Conservation (phyloP, 2,113 vertebrate genomes). For the Alectura lathami region DNA sequence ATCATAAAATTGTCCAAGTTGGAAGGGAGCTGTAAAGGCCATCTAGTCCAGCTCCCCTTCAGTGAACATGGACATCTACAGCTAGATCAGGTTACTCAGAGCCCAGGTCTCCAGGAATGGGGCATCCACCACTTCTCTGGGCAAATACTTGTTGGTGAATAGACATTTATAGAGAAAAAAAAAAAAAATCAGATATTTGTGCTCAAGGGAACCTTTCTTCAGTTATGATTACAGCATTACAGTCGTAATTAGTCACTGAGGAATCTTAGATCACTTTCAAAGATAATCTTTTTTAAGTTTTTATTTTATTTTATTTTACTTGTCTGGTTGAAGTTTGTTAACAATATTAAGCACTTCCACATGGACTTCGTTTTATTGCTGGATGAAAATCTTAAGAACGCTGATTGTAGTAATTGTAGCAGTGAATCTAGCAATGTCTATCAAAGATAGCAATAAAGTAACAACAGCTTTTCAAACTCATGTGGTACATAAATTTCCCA, state of each 20-base stretch:
- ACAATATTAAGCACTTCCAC: background rate
- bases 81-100: too few species aligned
- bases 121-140: too few species aligned
- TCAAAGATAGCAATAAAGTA: background rate
- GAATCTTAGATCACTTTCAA: background rate
- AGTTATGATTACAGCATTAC: background rate
- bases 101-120: too few species aligned
- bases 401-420: background rate
- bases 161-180: background rate
- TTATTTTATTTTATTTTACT: background rate
- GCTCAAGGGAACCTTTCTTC: background rate
- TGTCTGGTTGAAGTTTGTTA: background rate
- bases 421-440: background rate
- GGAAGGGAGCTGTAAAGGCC: too few species aligned
- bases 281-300: background rate
- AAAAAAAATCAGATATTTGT: background rate
- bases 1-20: too few species aligned
- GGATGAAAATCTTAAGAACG: background rate
- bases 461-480: background rate
- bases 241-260: background rate
- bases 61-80: too few species aligned
- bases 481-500: background rate
- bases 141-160: background rate
- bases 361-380: background rate
- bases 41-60: too few species aligned